Percentiles rank a stretch among this genome's conserved stretches.
phyloP scores from a whole-genome alignment of 2,797 vertebrate genomes.

The Dipus sagitta region DNA sequence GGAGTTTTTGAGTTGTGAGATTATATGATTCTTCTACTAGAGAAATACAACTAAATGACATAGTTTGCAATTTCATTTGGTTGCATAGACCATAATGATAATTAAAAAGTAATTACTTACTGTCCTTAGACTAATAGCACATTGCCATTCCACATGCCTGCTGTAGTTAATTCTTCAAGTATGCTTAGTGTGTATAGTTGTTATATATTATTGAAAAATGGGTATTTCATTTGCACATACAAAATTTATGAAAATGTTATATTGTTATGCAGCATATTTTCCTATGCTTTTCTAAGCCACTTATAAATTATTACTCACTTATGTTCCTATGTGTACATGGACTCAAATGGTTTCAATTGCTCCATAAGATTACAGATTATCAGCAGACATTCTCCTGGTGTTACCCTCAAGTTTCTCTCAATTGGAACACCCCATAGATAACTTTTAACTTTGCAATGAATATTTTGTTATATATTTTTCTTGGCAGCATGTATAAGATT shows the following conservation, averaged over 20 bases:
- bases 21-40: neutral
- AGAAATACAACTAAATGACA: neutral
- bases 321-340: neutral
- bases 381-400: too few species aligned
- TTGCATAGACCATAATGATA: neutral
- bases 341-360: neutral
- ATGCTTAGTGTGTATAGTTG: neutral
- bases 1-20: neutral
- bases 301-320: neutral
- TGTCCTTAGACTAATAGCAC: neutral
- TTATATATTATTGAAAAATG: neutral
- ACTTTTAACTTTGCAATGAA: too few species aligned
- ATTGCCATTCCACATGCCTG: neutral
- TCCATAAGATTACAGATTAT: neutral
- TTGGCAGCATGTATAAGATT: too few species aligned
- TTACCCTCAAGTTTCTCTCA: neutral
- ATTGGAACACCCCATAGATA: too few species aligned
- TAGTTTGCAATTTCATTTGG: constrained; percentile 16
- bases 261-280: neutral
- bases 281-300: neutral
- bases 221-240: neutral
- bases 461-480: too few species aligned
- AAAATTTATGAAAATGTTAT: neutral
- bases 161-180: neutral
- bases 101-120: neutral